phyloP scores from a whole-genome alignment of 2,113 vertebrate species.

The Brienomyrus longianalis region DNA sequence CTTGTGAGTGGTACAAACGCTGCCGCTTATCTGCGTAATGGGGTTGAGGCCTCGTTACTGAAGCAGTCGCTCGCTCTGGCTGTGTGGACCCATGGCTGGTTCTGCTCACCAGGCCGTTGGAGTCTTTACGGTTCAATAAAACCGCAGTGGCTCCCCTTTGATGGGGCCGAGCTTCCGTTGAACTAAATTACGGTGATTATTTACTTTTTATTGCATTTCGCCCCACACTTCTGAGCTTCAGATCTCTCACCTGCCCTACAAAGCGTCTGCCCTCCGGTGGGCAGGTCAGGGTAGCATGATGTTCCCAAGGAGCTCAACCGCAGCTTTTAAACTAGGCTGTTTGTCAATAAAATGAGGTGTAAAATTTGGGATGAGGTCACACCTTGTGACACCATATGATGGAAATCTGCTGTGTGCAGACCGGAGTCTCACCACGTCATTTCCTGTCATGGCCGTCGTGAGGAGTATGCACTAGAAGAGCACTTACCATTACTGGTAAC shows the following conservation, averaged over 20 bases:
- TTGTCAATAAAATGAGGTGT: neutral
- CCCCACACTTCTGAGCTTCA: neutral
- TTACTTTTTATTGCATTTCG: neutral
- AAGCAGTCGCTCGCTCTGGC: neutral
- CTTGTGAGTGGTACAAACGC: conserved; percentile 19
- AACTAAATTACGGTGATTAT: conserved; percentile 9
- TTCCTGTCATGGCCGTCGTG: neutral
- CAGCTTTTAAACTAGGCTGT: neutral
- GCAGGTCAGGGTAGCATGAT: neutral
- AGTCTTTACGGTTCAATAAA: conserved; percentile 2
- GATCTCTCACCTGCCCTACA: neutral
- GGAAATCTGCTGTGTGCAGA: neutral
- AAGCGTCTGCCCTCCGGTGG: neutral
- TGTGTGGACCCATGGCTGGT: neutral
- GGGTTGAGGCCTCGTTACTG: no score
- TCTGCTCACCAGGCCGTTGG: neutral
- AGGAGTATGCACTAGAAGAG: neutral
- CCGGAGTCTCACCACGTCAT: neutral
- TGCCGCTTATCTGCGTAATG: neutral
- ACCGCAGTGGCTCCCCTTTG: neutral
- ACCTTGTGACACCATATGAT: neutral
- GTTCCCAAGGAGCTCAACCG: no score
- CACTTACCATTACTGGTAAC: neutral
- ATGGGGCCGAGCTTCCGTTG: neutral
- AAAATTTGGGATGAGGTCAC: neutral